Conservation (phyloP, 2,888 invertebrate species). For the Xanthia togata region DNA sequence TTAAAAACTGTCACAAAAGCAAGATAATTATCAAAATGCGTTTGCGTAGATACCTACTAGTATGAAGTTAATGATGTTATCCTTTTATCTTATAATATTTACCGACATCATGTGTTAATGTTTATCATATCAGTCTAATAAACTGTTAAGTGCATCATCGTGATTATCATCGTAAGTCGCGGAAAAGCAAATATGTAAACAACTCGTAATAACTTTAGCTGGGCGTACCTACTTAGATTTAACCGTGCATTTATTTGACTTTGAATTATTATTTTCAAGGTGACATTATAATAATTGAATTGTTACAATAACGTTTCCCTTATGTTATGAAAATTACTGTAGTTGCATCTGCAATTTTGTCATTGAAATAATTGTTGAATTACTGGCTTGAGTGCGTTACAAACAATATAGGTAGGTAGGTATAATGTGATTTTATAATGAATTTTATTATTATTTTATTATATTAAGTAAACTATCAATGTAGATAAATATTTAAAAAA, state of each 20-base stretch:
- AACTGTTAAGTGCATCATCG: constrained; percentile 18
- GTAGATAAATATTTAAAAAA: neutral
- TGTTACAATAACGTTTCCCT: constrained; percentile 1
- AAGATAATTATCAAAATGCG: neutral
- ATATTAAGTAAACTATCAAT: neutral
- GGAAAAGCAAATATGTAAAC: constrained; percentile 39
- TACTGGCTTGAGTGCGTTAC: neutral
- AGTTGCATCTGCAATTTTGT: neutral
- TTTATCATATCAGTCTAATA: constrained; percentile 43
- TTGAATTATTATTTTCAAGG: neutral
- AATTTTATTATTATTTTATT: no score
- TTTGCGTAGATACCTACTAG: neutral
- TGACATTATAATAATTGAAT: constrained; percentile 11
- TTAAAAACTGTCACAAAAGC: neutral
- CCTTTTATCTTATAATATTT: constrained; percentile 34
- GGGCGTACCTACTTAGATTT: neutral
- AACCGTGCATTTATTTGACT: neutral
- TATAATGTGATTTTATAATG: no score
- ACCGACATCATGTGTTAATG: constrained; percentile 18
- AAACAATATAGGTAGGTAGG: neutral
- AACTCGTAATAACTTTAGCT: neutral
- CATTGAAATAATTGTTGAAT: neutral
- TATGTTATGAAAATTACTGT: neutral
- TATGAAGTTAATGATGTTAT: constrained; percentile 34
- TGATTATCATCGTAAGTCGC: constrained; percentile 19